A percentile compares a stretch with the other conserved stretches of the same genome.
These are phyloP conservation scores for Antechinus stuartii DNA, from an alignment of 2,113 vertebrate species.

Conservation along the genomic window DNA sequence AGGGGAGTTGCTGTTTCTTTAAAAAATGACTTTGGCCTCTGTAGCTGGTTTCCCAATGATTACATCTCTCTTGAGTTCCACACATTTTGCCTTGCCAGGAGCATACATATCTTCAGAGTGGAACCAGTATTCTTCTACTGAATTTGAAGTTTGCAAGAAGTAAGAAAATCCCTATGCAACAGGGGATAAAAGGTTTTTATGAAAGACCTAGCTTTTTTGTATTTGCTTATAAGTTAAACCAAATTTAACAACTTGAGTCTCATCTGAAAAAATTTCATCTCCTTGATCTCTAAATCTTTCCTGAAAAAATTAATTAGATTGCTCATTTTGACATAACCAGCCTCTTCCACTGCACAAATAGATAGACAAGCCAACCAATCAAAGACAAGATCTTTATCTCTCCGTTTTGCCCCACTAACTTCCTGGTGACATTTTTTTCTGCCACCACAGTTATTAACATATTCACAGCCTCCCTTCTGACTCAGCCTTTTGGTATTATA, in stretches of 20 bases:
- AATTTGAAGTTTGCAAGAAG: neutral
- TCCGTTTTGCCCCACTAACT: neutral
- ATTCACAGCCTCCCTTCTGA: neutral
- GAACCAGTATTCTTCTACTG: neutral
- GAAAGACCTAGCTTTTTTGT: neutral
- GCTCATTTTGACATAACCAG: neutral
- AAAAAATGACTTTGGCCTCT: neutral
- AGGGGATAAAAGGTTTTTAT: neutral
- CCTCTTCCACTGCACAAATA: neutral
- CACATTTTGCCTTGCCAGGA: neutral
- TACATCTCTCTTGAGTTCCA: neutral
- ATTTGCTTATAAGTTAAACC: slow-evolving; percentile 2
- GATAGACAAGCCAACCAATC: neutral
- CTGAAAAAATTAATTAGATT: slow-evolving; percentile 3
- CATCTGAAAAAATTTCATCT: neutral
- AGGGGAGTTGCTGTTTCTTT: neutral
- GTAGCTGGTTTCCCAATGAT: slow-evolving; percentile 30
- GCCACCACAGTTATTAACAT: neutral
- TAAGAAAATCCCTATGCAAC: neutral
- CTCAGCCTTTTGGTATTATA: neutral
- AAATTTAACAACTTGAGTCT: neutral
- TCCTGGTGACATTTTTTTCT: neutral
- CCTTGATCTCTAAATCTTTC: neutral
- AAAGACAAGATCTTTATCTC: neutral
- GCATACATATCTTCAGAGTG: neutral